Evolutionary conservation across 2,113 vertebrate genomes (phyloP).

Genomic region (Meriones unguiculatus): DNA sequence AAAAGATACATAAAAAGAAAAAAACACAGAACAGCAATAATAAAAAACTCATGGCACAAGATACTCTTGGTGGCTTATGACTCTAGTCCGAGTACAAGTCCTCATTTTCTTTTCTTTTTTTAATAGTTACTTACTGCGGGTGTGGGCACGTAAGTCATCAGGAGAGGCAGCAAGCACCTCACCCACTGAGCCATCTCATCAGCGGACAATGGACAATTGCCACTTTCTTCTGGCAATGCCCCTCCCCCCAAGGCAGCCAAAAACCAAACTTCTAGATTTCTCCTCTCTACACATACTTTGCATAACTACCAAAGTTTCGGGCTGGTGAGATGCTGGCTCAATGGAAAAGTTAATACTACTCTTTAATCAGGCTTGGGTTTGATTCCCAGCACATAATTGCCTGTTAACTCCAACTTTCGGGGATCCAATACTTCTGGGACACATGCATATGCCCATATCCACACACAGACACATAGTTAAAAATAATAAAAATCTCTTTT

Average conservation of each 20-base stretch:
- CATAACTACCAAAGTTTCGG: neutral
- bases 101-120: neutral
- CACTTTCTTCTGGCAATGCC: conserved; percentile 6
- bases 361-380: neutral
- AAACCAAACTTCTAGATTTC: neutral
- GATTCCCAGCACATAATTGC: neutral
- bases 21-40: neutral
- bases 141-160: neutral
- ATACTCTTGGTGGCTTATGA: neutral
- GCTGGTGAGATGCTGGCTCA: neutral
- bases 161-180: neutral
- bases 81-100: neutral
- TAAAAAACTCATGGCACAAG: neutral
- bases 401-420: neutral
- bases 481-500: neutral
- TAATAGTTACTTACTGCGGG: neutral
- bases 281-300: neutral
- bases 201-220: accelerated
- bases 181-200: neutral
- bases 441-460: neutral
- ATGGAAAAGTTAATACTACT: neutral
- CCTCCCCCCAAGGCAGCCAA: neutral
- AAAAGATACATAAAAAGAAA: neutral
- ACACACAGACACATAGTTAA: neutral
- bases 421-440: neutral